Base-by-base conservation (phyloP, 2,888 invertebrate genomes). In the Plebejus anna region DNA sequence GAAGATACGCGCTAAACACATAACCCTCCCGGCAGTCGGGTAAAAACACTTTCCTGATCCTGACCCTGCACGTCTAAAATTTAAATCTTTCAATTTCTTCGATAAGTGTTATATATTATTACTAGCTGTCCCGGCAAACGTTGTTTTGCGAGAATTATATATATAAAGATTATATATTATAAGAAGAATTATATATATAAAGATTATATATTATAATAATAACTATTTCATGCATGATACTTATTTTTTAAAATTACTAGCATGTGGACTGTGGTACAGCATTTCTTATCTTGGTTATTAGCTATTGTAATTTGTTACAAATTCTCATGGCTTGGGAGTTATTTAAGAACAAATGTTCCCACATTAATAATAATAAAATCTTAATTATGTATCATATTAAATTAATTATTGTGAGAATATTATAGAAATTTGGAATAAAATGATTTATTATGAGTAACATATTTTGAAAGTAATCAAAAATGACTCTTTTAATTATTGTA, bases 281-380 rank as follows among this genome's bases (percentile, higher is more conserved):
- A 66, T 66, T 5, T 66, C 66, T 66, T 66, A 36, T 66, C 66
- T 66, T 36, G 66, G 32, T 66, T 32, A 13, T 13, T 66, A 5
- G 66, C 32, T 36, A 66, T 66, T 66, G 66, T 36, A 66, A 61
- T 11, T n/a, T n/a, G 22, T 59, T 22, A 28, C 4, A 28, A 61
- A 66, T 66, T 66, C 66, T 13, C 11, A 32, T 32, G 66, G 11
- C 28, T 28, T 66, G 66, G 16, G 32, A 32, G 32, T 66, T 66
- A 66, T 36, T 66, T 66, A 5, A 61, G 61, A 61, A 36, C 4
- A 36, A 66, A 32, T 32, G 7, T 66, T 66, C 32, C 16, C 66
- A 66, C 32, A 36, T 66, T 66, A 36, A 66, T 66, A 36, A 66
- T 66, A 66, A 66, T 66, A 16, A 32, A 32, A 66, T 66, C 66